Base-by-base conservation (phyloP, 2,888 invertebrate species). In the Euzophera pinguis region DNA sequence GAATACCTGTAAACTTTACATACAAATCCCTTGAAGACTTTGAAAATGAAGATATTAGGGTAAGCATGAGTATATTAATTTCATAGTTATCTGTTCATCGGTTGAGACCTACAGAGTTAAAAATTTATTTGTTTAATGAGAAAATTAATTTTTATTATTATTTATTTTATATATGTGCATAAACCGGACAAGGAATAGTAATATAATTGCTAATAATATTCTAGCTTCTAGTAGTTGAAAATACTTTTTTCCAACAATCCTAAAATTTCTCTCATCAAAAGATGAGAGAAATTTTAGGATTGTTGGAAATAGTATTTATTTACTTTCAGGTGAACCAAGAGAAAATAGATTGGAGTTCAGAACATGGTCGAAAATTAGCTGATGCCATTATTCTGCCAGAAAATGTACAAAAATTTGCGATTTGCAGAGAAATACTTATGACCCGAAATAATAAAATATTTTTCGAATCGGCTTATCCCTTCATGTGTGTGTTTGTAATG, bases 401-500 rank as follows among this genome's bases (percentile, higher is more conserved):
- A 58, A 92, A 94, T 57, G 96, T 95, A 8, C 93, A 96, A 75
- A 90, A 95, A 56, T 97, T 95, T 88, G 96, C 94, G 0, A 92
- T 97, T 22, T 96, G 95, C 53, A 91, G 94, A 62, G 94, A 96
- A 78, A 91, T 97, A 50, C 74, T 94, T 53, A 92, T 93, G 81
- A 75, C 92, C 1, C 90, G 92, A 57, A 92, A 92, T 37, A 78
- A 91, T 54, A 92, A 93, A 70, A 77, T 93, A 1, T 75, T 92
- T 1, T 70, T 92, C 43, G 93, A 94, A 58, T 89, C 92, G 0
- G 50, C 88, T 1, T 91, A 91, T 63, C 91, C 92, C 50, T 78
- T 91, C 48, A 47, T 81, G 0, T 77, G 89, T 39, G 71, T 93
- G 50, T 71, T 92, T 43, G 59, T 83, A 41, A 83, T 91, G 1